Base-by-base conservation (phyloP, 1,140 invertebrate species). In the Sesamia nonagrioides region DNA sequence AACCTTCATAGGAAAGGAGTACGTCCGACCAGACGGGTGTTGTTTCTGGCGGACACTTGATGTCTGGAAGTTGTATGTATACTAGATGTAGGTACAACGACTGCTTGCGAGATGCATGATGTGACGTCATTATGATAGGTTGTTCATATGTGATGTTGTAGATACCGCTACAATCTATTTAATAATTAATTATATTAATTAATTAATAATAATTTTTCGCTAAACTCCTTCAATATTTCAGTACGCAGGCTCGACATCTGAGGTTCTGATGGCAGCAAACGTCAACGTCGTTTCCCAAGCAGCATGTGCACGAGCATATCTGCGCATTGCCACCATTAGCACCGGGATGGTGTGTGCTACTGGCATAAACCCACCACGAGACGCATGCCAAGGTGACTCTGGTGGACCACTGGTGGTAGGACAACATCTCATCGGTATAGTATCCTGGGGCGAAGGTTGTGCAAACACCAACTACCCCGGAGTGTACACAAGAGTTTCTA, bases 401-500 rank as follows among this genome's bases (percentile, higher is more conserved):
- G 97, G 97, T 37, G 96, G 97, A 6, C 96, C 96, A 6, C 86
- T 96, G 1, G 96, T 96, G 0, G 80, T 90, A 1, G 79, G 93
- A n/a, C 93, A 93, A 2, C 82, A 90, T 48, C 85, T 96, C 1
- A 91, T 96, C 52, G 97, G 97, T 40, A 93, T 97, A 15, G 96
- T 97, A 0, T 97, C 97, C 1, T 97, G 96, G 96, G 97, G 97
- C 3, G 94, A 96, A 81, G 96, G 96, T 2, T 98, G 97, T 88
- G 97, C 96, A 0, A 92, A 96, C 50, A 88, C 96, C 0, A 94
- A 95, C 2, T 97, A 96, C 88, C 97, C 97, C 2, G 97, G 98
- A 13, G 97, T 98, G 0, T 98, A 98, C 87, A 98, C 97, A 0
- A 96, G 96, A 80, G 96, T 98, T 1, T 96, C 97, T 7, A 69